A percentile compares a stretch with the other conserved stretches of the same genome.
phyloP scores from a whole-genome alignment of 2,797 vertebrate genomes.

The Alauda arvensis region DNA sequence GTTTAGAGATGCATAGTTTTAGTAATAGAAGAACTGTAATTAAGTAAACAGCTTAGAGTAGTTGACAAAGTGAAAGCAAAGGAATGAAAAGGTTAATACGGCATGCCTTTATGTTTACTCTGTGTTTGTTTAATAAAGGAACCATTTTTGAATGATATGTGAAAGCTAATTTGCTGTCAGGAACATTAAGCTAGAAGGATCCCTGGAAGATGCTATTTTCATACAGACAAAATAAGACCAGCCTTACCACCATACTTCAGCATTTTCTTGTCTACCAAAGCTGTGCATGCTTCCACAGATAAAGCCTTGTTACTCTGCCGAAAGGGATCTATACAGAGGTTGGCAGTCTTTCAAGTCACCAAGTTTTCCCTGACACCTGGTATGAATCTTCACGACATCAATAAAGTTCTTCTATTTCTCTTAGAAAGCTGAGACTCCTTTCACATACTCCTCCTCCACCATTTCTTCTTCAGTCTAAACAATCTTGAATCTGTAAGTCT shows the following conservation, averaged over 20 bases:
- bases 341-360: background rate
- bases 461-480: background rate
- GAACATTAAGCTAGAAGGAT: background rate
- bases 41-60: background rate
- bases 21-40: background rate
- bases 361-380: background rate
- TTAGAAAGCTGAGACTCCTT: background rate
- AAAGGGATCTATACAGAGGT: background rate
- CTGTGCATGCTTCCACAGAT: background rate
- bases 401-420: background rate
- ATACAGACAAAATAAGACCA: background rate
- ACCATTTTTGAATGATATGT: background rate
- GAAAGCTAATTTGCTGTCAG: background rate
- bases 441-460: background rate
- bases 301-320: rapidly evolving
- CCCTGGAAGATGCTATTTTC: background rate
- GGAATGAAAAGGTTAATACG: background rate
- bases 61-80: background rate
- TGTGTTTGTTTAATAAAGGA: background rate
- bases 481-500: background rate
- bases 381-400: background rate
- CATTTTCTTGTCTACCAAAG: background rate
- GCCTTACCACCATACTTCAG: background rate
- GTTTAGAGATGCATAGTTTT: background rate
- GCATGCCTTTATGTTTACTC: background rate